These are phyloP conservation scores for Chloroceryle amazona DNA, from an alignment of 2,797 vertebrate species.

Conservation along the genomic window DNA sequence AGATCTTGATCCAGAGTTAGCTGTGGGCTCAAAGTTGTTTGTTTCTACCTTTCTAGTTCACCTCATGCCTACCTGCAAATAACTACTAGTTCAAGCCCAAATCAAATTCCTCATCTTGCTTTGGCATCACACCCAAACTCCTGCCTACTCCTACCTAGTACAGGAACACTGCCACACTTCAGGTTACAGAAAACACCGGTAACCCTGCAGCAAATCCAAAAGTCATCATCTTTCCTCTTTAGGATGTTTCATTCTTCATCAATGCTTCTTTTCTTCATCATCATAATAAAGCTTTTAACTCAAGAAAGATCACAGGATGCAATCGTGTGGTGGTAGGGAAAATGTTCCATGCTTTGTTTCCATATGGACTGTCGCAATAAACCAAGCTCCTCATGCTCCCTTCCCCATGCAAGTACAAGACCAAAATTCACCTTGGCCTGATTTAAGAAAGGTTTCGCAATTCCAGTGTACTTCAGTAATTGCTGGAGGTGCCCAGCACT, in stretches of 20 bases:
- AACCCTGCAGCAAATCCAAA: not conserved
- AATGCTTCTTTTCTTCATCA: not conserved
- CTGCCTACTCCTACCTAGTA: not conserved
- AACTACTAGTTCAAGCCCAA: not conserved
- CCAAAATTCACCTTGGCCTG: not conserved
- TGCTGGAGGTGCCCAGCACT: not conserved
- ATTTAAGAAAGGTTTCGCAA: not conserved
- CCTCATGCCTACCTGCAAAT: not conserved
- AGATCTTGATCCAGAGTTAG: not conserved
- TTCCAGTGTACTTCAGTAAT: accelerated
- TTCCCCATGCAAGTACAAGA: not conserved
- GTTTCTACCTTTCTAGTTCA: not conserved
- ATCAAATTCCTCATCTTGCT: not conserved
- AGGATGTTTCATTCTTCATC: not conserved
- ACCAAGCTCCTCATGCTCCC: not conserved
- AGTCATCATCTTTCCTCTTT: not conserved
- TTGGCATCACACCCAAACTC: not conserved
- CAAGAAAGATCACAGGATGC: not conserved
- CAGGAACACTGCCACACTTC: not conserved
- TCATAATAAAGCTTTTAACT: not conserved
- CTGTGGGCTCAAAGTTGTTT: not conserved
- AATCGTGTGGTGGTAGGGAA: not conserved
- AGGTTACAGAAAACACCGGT: not conserved
- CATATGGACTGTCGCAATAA: not conserved
- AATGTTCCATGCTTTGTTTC: not conserved